Conservation (phyloP, 37 sponge, comb jelly and placozoan genomes). For the Spongia lamella region DNA sequence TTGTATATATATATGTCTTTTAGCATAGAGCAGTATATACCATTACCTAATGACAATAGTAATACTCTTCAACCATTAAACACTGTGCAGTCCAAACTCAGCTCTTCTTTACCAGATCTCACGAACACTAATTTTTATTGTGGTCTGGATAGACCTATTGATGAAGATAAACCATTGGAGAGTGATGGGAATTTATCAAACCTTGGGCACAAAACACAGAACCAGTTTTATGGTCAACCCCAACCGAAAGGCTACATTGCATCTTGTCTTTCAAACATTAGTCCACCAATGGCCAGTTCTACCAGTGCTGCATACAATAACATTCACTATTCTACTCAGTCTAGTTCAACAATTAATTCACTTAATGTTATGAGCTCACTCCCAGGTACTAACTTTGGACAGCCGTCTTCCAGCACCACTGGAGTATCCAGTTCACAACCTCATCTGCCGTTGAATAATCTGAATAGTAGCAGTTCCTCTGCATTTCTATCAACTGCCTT, state of each 20-base stretch:
- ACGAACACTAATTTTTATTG: conserved; percentile 73
- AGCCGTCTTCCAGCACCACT: too few species aligned
- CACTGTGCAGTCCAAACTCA: neutral
- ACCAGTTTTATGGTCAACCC: neutral
- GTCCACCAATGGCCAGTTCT: neutral
- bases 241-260: conserved; percentile 2
- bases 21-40: neutral
- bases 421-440: too few species aligned
- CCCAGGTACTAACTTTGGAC: too few species aligned
- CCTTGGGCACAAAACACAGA: neutral
- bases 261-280: neutral
- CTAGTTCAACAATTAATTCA: too few species aligned
- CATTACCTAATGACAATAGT: too few species aligned
- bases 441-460: too few species aligned
- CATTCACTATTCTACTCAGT: neutral
- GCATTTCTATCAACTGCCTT: too few species aligned
- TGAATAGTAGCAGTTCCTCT: too few species aligned
- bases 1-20: neutral
- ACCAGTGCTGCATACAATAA: neutral
- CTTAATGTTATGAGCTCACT: too few species aligned
- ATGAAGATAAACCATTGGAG: conserved; percentile 48
- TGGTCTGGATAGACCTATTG: conserved; percentile 73
- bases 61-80: too few species aligned
- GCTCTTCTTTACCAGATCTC: conserved; percentile 74
- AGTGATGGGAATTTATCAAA: too few species aligned